Conservation (phyloP, 2,888 invertebrate species). For the Carpatolechia fugitivella region DNA sequence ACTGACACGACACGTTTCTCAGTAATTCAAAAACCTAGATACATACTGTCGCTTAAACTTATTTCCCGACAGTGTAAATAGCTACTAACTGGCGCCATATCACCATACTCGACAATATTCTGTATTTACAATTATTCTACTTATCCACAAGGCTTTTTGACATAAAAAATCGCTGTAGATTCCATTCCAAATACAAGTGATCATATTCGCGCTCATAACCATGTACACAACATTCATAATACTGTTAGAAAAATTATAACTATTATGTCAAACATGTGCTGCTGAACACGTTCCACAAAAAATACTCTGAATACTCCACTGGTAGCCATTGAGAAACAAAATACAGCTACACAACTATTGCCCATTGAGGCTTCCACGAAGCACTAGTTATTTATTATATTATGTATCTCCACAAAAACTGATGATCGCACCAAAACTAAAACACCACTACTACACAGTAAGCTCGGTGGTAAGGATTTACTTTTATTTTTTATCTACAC, state of each 20-base stretch:
- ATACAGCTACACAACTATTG: background rate
- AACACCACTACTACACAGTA: too few species aligned
- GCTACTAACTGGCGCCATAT: constrained; percentile 28
- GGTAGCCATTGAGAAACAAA: background rate
- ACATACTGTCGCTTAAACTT: background rate
- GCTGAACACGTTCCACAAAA: constrained; percentile 17
- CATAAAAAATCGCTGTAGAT: background rate
- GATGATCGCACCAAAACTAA: too few species aligned
- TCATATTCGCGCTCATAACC: constrained; percentile 11
- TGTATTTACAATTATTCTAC: constrained; percentile 5
- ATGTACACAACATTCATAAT: constrained; percentile 50
- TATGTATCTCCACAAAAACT: too few species aligned
- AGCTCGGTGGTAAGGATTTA: background rate
- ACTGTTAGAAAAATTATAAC: constrained; percentile 54
- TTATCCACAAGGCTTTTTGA: background rate
- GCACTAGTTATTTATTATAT: too few species aligned
- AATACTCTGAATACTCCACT: constrained; percentile 8
- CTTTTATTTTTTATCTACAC: background rate
- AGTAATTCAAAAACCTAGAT: background rate
- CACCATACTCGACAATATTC: constrained; percentile 19
- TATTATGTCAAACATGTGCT: constrained; percentile 38
- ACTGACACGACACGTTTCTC: constrained; percentile 39
- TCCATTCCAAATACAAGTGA: background rate
- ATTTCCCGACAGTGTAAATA: constrained; percentile 21
- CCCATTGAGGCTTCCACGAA: too few species aligned